Conservation (phyloP, 2,888 invertebrate species). For the Hirtodrosophila cameraria region DNA sequence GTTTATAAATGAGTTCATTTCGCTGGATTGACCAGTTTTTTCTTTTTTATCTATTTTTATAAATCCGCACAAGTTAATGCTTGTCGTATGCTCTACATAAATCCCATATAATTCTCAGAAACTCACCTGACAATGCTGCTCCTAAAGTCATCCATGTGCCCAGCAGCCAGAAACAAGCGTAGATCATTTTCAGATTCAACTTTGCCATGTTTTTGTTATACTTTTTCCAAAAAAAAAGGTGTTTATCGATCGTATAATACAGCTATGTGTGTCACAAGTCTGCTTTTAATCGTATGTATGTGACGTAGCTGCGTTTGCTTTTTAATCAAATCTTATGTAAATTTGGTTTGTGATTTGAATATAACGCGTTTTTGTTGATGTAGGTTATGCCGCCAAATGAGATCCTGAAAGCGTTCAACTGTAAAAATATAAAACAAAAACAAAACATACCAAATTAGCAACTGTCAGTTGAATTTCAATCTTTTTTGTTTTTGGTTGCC, state of each 20-base stretch:
- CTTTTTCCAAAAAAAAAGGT: not conserved
- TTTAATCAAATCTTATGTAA: constrained; percentile 31
- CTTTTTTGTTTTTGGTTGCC: constrained; percentile 32
- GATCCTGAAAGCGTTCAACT: constrained; percentile 52
- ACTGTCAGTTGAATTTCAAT: constrained; percentile 39
- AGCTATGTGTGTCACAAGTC: not conserved
- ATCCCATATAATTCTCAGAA: constrained; percentile 25
- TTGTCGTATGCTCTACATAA: constrained; percentile 25
- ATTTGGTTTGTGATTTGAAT: constrained; percentile 27
- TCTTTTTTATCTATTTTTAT: constrained; percentile 27
- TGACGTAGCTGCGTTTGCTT: constrained; percentile 1
- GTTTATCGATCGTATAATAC: constrained; percentile 13
- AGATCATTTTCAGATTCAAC: constrained; percentile 5
- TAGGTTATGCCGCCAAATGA: constrained; percentile 39
- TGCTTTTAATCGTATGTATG: not conserved
- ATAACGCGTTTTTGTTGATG: constrained; percentile 37
- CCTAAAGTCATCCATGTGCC: not conserved
- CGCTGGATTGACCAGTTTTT: constrained; percentile 23
- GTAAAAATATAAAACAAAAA: constrained; percentile 8
- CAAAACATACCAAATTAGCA: constrained; percentile 20
- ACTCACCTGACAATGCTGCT: constrained; percentile 47
- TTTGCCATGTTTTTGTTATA: constrained; percentile 20
- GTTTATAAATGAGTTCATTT: constrained; percentile 61
- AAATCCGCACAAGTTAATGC: constrained; percentile 29
- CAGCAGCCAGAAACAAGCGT: constrained; percentile 12